These are phyloP conservation scores for Dendronephthya gigantea DNA, from an alignment of 64 coral and sea anemone species.

Conservation along the genomic window DNA sequence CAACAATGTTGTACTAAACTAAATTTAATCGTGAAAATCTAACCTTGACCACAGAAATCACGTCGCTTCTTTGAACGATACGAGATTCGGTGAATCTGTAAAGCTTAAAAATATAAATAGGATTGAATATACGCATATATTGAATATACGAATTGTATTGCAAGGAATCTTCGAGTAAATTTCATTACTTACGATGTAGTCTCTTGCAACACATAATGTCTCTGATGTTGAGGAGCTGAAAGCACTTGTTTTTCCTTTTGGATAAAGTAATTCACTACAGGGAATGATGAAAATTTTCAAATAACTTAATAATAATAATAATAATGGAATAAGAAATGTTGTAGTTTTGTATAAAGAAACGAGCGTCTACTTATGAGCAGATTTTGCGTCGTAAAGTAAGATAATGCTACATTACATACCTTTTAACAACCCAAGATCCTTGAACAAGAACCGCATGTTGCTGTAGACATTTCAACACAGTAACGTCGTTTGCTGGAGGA, in stretches of 20 bases:
- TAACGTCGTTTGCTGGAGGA: conserved; percentile 57
- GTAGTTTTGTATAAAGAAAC: no score
- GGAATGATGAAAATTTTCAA: no score
- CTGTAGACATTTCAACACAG: conserved; percentile 70
- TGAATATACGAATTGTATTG: no score
- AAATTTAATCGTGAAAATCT: not conserved
- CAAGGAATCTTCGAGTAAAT: no score
- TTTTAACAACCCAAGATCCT: conserved; percentile 89
- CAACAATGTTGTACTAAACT: no score
- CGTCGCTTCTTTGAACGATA: not conserved
- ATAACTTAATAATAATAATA: no score
- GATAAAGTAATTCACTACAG: not conserved
- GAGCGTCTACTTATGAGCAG: no score
- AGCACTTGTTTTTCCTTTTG: conserved; percentile 12
- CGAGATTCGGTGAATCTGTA: conserved; percentile 1
- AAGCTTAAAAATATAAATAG: not conserved
- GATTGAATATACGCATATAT: no score
- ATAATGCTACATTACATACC: not conserved
- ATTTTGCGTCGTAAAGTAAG: not conserved
- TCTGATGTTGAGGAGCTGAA: not conserved
- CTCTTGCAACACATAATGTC: not conserved
- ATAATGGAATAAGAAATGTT: no score
- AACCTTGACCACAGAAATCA: not conserved
- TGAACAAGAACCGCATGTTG: conserved; percentile 92
- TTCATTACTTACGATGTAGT: not conserved